Evolutionary conservation across 2,797 vertebrate species (phyloP), one percentile per base, ranked within the genome.

Genomic region (Sebastes itinus): DNA sequence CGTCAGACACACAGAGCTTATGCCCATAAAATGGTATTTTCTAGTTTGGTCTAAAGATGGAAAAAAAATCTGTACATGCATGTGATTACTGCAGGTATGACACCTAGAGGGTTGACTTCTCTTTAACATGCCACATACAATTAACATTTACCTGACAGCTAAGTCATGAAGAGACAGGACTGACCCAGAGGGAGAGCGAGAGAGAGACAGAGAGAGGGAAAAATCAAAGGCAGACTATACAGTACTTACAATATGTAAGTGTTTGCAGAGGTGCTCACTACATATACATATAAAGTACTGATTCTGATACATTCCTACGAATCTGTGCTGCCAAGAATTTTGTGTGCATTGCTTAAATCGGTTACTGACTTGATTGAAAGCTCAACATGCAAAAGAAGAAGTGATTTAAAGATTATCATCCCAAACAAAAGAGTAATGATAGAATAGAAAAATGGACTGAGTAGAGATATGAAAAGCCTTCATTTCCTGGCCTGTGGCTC

Each of bases 131-230:
- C 38, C 7, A 16, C n/a, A 56, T 30, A 58, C 25, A 58, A 70
- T 70, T 56, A 82, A 63, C 35, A 61, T 79, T 60, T 75, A 59
- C 54, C 46, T 73, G 68, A 81, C 25, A 78, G 28, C 25, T 83
- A 30, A 71, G 83, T 74, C 49, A 64, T 11, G 11, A 52, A 46
- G 49, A 49, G 33, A 66, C 54, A 55, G 7, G 62, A 10, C 11
- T 9, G 66, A 79, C 7, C 13, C 67, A 61, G 20, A 62, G 66
- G 22, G 32, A 65, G 22, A 77, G 63, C 3, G 0, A 35, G 5
- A 65, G 7, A 72, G 2, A 2, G 14, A 35, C 4, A 22, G 25
- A 59, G 23, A 32, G 22, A 25, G 30, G 10, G 11, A 46, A 23
- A 55, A 13, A 35, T 46, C 18, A 27, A 58, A 38, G n/a, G 33